Base-by-base conservation (phyloP, 1,140 invertebrate genomes). In the Atta cephalotes region DNA sequence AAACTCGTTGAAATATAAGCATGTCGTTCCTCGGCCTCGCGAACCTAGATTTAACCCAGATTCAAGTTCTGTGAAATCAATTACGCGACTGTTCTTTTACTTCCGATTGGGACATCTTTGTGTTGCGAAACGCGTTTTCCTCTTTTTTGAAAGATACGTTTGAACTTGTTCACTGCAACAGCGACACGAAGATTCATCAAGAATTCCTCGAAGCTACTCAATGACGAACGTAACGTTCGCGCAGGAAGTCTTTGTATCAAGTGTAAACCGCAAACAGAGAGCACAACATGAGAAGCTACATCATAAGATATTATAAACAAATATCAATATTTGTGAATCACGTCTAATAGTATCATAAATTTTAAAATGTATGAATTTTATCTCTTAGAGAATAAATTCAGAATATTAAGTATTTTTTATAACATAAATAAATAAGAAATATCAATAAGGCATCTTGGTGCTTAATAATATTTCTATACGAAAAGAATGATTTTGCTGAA, bases 61-160 rank as follows among this genome's bases (percentile, higher is more conserved):
- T 78, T 60, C 63, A 62, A 65, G 82, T 74, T 86, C 71, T 49
- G 71, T 45, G 62, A 62, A 35, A 78, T 78, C 51, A 85, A 78
- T 78, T 71, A 71, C 31, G 56, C 81, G 62, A n/a, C 39, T 71
- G 58, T 45, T 76, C 21, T 66, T 66, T 84, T 65, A 70, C 35
- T 66, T 28, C 77, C 49, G 79, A 81, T 87, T 58, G 49, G 60
- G 25, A 58, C 66, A 72, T 84, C 56, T 45, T 85, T 66, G 66
- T 78, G 66, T 78, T 80, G 62, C 62, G 49, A 65, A 85, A 56
- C 39, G 28, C 60, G 25, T 66, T 65, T 58, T 53, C 74, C 28
- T 62, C 39, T 49, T 62, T 62, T 72, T 49, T 53, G 71, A 74
- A 74, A 82, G 68, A 60, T 25, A 16, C 51, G 65, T 7, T 71